Evolutionary conservation across 2,797 vertebrate species (phyloP).

Genomic region (Pseudochirops cupreus): DNA sequence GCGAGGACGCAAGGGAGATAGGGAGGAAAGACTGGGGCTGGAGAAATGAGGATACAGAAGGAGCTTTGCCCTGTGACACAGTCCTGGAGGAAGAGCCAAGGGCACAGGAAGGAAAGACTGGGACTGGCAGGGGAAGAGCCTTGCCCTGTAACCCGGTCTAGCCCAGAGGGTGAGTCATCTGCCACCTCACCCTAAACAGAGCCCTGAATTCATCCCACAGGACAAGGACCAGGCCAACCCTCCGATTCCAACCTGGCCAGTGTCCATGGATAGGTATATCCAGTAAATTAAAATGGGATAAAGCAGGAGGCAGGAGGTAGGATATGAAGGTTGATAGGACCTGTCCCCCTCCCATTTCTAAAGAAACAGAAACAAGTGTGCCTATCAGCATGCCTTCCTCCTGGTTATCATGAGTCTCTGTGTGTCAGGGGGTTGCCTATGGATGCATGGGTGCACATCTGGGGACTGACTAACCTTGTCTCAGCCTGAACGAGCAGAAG

Average conservation of each 20-base stretch:
- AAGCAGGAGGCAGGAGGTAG: background rate
- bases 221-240: slow-evolving; percentile 3
- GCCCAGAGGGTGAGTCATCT: background rate
- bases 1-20: background rate
- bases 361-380: background rate
- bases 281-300: background rate
- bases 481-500: background rate
- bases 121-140: background rate
- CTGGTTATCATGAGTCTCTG: background rate
- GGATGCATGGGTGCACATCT: background rate
- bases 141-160: background rate
- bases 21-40: too few species aligned
- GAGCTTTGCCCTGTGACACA: background rate
- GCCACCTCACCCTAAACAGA: background rate
- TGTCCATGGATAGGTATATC: background rate
- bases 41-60: background rate
- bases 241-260: background rate
- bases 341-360: background rate
- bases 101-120: background rate
- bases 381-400: background rate
- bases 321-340: slow-evolving; percentile 6
- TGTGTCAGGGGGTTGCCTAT: background rate
- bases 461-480: background rate
- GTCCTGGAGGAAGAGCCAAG: background rate
- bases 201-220: slow-evolving; percentile 36